Conservation (phyloP, 2,888 invertebrate genomes). For the Selenia dentaria region DNA sequence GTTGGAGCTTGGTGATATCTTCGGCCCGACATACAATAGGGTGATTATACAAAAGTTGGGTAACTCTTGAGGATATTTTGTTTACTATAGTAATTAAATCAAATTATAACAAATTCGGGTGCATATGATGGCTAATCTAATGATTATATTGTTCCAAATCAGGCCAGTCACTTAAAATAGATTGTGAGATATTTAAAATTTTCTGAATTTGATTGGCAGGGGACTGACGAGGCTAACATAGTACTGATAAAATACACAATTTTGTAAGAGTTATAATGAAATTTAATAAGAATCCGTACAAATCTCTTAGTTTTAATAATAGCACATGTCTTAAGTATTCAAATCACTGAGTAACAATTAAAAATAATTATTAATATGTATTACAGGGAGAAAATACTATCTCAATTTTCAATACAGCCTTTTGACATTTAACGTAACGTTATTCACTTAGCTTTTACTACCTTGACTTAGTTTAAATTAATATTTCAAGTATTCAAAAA, state of each 20-base stretch:
- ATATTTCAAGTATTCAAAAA: background rate
- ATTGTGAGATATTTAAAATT: background rate
- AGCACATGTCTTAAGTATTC: slow-evolving; percentile 2
- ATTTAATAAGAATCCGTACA: background rate
- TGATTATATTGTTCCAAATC: background rate
- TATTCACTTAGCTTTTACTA: slow-evolving; percentile 3
- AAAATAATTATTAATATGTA: background rate
- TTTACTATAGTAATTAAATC: background rate
- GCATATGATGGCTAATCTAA: background rate
- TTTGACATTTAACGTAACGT: background rate
- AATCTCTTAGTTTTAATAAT: background rate
- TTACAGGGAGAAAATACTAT: background rate
- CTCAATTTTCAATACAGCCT: slow-evolving; percentile 3
- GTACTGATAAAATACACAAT: background rate
- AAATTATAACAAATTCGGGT: background rate
- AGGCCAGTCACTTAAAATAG: background rate
- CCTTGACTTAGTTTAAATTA: slow-evolving; percentile 2
- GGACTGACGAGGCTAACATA: background rate
- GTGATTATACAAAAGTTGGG: background rate
- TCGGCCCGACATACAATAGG: too few relatives aligned
- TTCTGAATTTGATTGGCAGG: background rate
- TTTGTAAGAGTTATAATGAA: background rate
- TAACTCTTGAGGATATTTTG: background rate
- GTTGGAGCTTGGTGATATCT: too few relatives aligned
- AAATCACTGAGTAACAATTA: slow-evolving; percentile 4